Base-by-base conservation (phyloP, 2,113 vertebrate species). In the Hassar affinis region DNA sequence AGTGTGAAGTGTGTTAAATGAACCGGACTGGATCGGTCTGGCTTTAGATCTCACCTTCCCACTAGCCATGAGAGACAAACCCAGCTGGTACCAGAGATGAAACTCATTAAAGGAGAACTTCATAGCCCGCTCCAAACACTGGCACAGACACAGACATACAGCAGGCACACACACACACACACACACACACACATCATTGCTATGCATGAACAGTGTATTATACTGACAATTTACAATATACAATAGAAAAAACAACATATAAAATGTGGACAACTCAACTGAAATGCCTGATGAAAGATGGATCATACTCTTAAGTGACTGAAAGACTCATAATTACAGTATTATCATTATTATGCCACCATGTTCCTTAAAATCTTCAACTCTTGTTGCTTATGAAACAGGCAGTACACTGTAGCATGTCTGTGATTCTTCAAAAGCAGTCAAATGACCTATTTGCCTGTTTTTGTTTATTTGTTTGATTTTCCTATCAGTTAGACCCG, bases 51-150 rank as follows among this genome's bases (percentile, higher is more conserved):
- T 97, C 94, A 99, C 98, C 97, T 98, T 99, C 85, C 97, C 96
- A 52, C 96, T 95, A 8, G 97, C 95, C 90, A 98, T 95, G 96
- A 99, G 96, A 85, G 98, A 98, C 89, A 99, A 91, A 84, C 96
- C 98, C 91, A 99, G 92, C 90, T 99, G 97, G 90, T 98, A 97
- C 97, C 97, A 99, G 62, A 99, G 96, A 89, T 99, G 98, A 91
- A 98, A 99, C 93, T 99, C 97, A 88, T 94, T 96, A 90, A 96
- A 99, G 0, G 98, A 97, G 91, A 97, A 97, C 92, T 98, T 99
- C 97, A 99, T 96, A 88, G 97, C 97, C 92, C 97, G 95, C 80
- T 99, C 97, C 90, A 99, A 93, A 93, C 98, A 99, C 98, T 99
- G 89, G 49, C 49, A 51, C 49, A 51, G 9, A 51, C 49, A 51